Evolutionary conservation across 1,140 invertebrate genomes (phyloP), one percentile per base, ranked within the genome.

Genomic region (Lucilia sericata): DNA sequence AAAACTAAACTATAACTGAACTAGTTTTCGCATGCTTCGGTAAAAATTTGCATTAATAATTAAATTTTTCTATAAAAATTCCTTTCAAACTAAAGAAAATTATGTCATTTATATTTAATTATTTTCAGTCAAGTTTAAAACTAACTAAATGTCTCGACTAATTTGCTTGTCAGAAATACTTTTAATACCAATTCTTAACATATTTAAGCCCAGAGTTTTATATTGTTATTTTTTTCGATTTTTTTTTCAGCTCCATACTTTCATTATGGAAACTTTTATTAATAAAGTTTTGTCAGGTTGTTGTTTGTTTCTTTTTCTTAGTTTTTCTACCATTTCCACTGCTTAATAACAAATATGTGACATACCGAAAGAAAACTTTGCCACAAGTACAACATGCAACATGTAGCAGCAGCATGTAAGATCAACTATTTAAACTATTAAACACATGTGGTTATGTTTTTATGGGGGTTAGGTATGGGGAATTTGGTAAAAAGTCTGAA

Each of bases 231-330:
- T 14, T 60, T 42, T 60, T 12, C 13, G 13, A 60, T n/a, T 60
- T 60, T 60, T 17, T 60, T n/a, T 14, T 60, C 51, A 5, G 0
- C 17, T 42, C 74, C 36, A 76, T 76, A n/a, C 34, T 36, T 76
- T 42, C 30, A 76, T 36, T 76, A 76, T 36, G 34, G 36, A 60
- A 84, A 84, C 83, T 84, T 84, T 84, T 84, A 84, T 84, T 84
- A 84, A 84, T 84, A 84, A 84, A 84, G 83, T 84, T 84, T 84
- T 84, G 83, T 78, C 83, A 84, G 75, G 83, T 84, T 84, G 74
- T 76, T 21, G n/a, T 74, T 74, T 74, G 2, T 74, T 19, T 74
- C 0, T 19, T 60, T 19, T 25, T 42, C 9, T 17, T 76, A n/a
- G 12, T 17, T 76, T 42, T 13, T 17, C 34, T 76, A 0, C n/a